These are phyloP conservation scores for Sciaenops ocellatus DNA, from an alignment of 2,797 vertebrate genomes.

Conservation along the genomic window DNA sequence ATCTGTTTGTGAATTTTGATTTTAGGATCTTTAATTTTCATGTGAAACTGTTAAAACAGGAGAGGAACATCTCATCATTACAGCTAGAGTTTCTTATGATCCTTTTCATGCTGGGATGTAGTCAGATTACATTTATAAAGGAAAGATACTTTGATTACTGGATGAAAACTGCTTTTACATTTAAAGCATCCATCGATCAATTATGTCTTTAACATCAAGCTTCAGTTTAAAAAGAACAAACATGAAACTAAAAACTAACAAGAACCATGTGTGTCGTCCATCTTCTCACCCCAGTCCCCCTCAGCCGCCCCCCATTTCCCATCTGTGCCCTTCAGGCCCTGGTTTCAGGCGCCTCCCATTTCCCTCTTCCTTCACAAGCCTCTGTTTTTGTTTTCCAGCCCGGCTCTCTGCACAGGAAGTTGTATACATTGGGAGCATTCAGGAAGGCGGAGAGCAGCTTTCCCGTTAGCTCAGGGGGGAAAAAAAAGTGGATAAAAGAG, in stretches of 20 bases:
- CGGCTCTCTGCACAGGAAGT: conserved; percentile 87
- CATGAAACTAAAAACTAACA: conserved; percentile 71
- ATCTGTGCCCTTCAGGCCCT: conserved; percentile 83
- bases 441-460: conserved; percentile 85
- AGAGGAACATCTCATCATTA: conserved; percentile 9
- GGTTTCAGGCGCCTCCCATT: conserved; percentile 81
- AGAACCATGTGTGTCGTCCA: conserved; percentile 81
- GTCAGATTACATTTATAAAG: conserved; percentile 33
- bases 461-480: conserved; percentile 74
- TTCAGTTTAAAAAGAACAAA: conserved; percentile 46
- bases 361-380: conserved; percentile 82
- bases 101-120: conserved; percentile 24
- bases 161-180: conserved; percentile 10
- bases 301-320: conserved; percentile 73
- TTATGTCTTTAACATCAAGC: conserved; percentile 2
- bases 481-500: conserved; percentile 61
- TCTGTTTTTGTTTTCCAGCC: conserved; percentile 89
- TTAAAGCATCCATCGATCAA: not conserved
- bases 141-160: not conserved
- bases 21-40: conserved; percentile 40
- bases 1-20: conserved; percentile 23
- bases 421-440: conserved; percentile 88
- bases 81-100: conserved; percentile 6
- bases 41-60: conserved; percentile 18
- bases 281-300: conserved; percentile 47